Percentiles rank a stretch among this genome's conserved stretches.
Conservation (phyloP, 2,113 vertebrate genomes). For the Gopherus evgoodei region DNA sequence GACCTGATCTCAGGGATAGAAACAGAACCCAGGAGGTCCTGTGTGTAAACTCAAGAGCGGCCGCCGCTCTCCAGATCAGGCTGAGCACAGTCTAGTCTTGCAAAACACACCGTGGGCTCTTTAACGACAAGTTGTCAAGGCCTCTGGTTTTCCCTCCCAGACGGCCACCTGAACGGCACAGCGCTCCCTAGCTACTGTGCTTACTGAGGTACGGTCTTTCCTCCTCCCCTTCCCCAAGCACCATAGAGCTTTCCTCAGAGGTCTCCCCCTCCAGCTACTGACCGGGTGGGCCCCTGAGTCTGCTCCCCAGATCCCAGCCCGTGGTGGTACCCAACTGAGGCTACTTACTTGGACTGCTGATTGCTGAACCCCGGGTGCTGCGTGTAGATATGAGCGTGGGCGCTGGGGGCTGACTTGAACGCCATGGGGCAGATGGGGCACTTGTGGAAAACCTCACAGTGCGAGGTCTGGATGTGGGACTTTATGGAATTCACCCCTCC, state of each 20-base stretch:
- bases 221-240: background rate
- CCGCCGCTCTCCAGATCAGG: background rate
- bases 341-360: conserved; percentile 87
- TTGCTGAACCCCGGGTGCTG: conserved; percentile 88
- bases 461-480: conserved; percentile 94
- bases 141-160: background rate
- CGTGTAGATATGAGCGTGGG: conserved; percentile 88
- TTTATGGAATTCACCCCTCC: conserved; percentile 95
- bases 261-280: background rate
- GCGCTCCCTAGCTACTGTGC: background rate
- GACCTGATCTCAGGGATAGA: background rate
- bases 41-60: background rate
- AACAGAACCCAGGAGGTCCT: background rate
- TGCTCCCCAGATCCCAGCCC: rapidly evolving
- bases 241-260: too few relatives aligned
- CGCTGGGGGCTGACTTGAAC: conserved; percentile 93
- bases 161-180: too few relatives aligned
- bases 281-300: background rate
- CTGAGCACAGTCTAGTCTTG: background rate
- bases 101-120: background rate
- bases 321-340: rapidly evolving
- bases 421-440: conserved; percentile 98
- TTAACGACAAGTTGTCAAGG: background rate
- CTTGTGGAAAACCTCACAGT: conserved; percentile 97
- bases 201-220: background rate